phyloP scores from a whole-genome alignment of 1,140 invertebrate species.

The Aphelenchoides fujianensis region DNA sequence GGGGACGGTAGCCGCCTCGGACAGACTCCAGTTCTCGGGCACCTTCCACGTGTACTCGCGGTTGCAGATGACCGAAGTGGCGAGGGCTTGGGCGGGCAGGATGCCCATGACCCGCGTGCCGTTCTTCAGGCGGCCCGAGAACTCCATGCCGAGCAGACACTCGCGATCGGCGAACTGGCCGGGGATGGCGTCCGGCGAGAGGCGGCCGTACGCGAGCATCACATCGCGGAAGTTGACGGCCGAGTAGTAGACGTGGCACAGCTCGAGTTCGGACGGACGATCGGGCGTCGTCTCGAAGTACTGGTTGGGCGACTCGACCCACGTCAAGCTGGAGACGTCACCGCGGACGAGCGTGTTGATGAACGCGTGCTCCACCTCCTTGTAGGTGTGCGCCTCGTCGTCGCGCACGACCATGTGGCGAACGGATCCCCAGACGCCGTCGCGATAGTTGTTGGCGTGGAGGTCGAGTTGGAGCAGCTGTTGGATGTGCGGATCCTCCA shows the following conservation, averaged over 20 bases:
- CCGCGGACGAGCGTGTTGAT: conserved; percentile 83
- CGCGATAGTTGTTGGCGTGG: conserved; percentile 76
- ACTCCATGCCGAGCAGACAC: conserved; percentile 89
- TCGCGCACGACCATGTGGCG: conserved; percentile 71
- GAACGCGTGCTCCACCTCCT: conserved; percentile 77
- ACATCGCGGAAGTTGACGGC: conserved; percentile 94
- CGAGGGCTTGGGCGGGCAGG: conserved; percentile 81
- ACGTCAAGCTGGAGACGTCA: conserved; percentile 83
- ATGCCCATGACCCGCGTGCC: conserved; percentile 88
- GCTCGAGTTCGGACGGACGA: conserved; percentile 64
- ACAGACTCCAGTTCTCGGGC: conserved; percentile 80
- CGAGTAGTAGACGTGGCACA: conserved; percentile 85
- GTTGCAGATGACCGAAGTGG: conserved; percentile 80
- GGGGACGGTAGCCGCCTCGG: conserved; percentile 87
- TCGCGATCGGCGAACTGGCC: conserved; percentile 72
- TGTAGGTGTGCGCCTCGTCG: conserved; percentile 64
- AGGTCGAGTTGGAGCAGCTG: conserved; percentile 74
- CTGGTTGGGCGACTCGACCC: conserved; percentile 82
- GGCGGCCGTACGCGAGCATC: conserved; percentile 91
- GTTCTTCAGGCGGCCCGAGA: conserved; percentile 66
- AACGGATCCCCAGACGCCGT: conserved; percentile 78
- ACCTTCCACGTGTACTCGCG: conserved; percentile 83
- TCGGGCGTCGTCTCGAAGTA: conserved; percentile 62
- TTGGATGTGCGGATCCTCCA: conserved; percentile 67
- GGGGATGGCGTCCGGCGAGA: conserved; percentile 88